Conservation (phyloP, 1,140 invertebrate species). For the Mizuhopecten yessoensis region DNA sequence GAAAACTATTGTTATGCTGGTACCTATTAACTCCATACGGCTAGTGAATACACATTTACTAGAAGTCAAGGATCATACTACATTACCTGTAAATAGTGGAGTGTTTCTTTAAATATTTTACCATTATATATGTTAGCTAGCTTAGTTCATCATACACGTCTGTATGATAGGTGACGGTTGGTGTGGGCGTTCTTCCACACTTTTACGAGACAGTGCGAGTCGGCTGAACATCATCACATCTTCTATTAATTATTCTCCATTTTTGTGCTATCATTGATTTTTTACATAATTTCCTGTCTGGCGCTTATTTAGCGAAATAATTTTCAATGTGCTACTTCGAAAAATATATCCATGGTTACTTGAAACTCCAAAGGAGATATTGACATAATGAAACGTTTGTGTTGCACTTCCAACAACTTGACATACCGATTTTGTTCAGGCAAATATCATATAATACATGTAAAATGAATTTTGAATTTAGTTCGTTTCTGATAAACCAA, state of each 20-base stretch:
- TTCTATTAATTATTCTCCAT: background rate
- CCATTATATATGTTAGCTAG: background rate
- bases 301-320: too few species aligned
- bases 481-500: too few species aligned
- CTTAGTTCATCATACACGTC: background rate
- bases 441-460: too few species aligned
- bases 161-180: background rate
- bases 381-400: too few species aligned
- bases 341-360: too few species aligned
- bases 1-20: background rate
- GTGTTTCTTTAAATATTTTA: slow-evolving; percentile 17
- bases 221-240: background rate
- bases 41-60: background rate
- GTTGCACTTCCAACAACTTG: too few species aligned
- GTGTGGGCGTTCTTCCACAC: background rate
- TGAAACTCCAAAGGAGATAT: too few species aligned
- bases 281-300: too few species aligned
- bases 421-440: too few species aligned
- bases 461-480: too few species aligned
- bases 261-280: background rate
- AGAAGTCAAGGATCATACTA: background rate
- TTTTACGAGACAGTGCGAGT: background rate
- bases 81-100: slow-evolving; percentile 1
- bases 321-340: too few species aligned
- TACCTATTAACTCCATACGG: background rate